phyloP scores from a whole-genome alignment of 1,140 invertebrate species.

The Drosophila tristis region DNA sequence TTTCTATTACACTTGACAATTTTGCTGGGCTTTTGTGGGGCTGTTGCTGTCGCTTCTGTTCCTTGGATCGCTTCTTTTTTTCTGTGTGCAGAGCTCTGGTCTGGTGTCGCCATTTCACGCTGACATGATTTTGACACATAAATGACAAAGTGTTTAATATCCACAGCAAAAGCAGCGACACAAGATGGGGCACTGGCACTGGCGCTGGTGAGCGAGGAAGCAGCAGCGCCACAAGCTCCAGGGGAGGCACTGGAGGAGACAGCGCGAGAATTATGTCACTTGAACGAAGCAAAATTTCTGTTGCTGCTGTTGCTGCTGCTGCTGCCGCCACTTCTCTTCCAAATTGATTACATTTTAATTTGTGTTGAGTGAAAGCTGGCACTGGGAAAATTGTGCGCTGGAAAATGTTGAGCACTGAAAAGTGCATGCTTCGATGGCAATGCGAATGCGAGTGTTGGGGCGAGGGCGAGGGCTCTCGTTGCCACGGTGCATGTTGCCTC shows the following conservation, averaged over 20 bases:
- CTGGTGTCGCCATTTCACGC: conserved; percentile 51
- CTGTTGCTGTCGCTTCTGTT: conserved; percentile 10
- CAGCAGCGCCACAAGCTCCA: too few species aligned
- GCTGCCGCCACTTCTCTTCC: neutral
- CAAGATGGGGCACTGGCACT: too few species aligned
- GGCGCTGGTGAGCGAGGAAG: too few species aligned
- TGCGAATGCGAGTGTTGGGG: too few species aligned
- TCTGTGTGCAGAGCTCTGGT: neutral
- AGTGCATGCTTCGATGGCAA: conserved; percentile 33
- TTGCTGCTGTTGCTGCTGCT: neutral
- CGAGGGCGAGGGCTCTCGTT: neutral
- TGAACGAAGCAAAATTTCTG: conserved; percentile 14
- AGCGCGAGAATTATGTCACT: conserved; percentile 59
- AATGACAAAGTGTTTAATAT: conserved; percentile 75
- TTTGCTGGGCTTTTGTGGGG: conserved; percentile 22
- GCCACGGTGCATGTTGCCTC: neutral
- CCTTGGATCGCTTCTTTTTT: too few species aligned
- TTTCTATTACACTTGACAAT: conserved; percentile 64
- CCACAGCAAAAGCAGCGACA: conserved; percentile 5
- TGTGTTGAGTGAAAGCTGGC: conserved; percentile 41
- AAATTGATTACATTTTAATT: conserved; percentile 65
- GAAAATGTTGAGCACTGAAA: conserved; percentile 4
- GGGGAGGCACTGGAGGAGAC: neutral
- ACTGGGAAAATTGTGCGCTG: conserved; percentile 34
- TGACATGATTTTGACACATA: conserved; percentile 73